Base-by-base conservation (phyloP, 1,140 invertebrate genomes). In the Diachasmimorpha longicaudata region DNA sequence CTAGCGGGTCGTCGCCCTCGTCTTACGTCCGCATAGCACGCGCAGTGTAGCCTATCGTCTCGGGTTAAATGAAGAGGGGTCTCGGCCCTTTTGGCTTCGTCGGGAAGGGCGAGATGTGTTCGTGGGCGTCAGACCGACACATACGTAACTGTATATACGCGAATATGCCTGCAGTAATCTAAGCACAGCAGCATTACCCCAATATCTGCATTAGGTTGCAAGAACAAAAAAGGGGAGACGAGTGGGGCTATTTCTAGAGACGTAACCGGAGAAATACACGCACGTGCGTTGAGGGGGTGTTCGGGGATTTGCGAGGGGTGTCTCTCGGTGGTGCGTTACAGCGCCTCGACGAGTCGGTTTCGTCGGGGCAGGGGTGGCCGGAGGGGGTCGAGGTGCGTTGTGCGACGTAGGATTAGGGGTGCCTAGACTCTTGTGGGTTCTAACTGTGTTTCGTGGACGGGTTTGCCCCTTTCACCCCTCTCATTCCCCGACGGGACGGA, bases 171-270 rank as follows among this genome's bases (percentile, higher is more conserved):
- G 46, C 21, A 36, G 46, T 36, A 23, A 37, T 63, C 19, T 23
- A 19, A 63, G 58, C 13, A 31, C 58, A 63, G 58, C 13, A 63
- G 58, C n/a, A 55, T n/a, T 63, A 63, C 2, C 58, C 58, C 58
- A 63, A 63, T 25, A 25, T 25, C 58, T 55, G 73, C 73, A 69
- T 69, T 66, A 74, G 74, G 66, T 55, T 75, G 67, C 46, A 31
- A n/a, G 52, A 48, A 70, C 39, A 36, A 39, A 58, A 16, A 66
- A 75, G 39, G 39, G 37, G 19, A 48, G 36, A n/a, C 21, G 25
- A 46, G 14, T 44, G 25, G 23, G 10, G 31, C 14, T 58, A 36
- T 25, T 25, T 70, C 36, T 58, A 70, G 68, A 31, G 19, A 31
- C 68, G 70, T 36, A 46, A 23, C 74, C 70, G 36, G 73, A 55